A percentile compares a stretch with the other conserved stretches of the same genome.
These are phyloP conservation scores for Eutolmus rufibarbis DNA, from an alignment of 2,888 invertebrate genomes.

Conservation along the genomic window DNA sequence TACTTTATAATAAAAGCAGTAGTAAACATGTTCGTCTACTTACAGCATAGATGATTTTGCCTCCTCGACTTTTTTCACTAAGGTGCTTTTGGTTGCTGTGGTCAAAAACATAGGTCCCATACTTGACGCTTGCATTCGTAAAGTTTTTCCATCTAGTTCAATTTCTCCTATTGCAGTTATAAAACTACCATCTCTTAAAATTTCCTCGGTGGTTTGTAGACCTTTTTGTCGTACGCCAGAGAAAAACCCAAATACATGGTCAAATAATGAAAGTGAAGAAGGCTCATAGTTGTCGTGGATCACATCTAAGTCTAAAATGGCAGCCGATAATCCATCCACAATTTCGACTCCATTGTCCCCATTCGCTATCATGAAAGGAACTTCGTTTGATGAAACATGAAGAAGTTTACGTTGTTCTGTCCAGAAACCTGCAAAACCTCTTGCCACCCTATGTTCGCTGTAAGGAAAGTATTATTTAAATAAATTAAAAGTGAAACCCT, in stretches of 20 bases:
- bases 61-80: conserved; percentile 76
- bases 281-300: conserved; percentile 85
- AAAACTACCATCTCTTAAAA: conserved; percentile 81
- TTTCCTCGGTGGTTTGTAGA: conserved; percentile 85
- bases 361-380: conserved; percentile 78
- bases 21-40: conserved; percentile 13
- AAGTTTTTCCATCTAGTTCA: conserved; percentile 69
- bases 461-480: background rate
- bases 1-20: conserved; percentile 17
- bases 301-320: conserved; percentile 77
- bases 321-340: conserved; percentile 76
- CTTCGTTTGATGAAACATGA: conserved; percentile 78
- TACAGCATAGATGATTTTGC: conserved; percentile 75
- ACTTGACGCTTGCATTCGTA: conserved; percentile 77
- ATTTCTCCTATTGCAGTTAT: conserved; percentile 84
- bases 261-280: conserved; percentile 75
- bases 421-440: conserved; percentile 87
- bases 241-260: conserved; percentile 85
- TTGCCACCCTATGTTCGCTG: conserved; percentile 83
- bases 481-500: too few relatives aligned
- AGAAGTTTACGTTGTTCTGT: conserved; percentile 81
- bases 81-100: conserved; percentile 76
- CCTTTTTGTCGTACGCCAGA: conserved; percentile 84
- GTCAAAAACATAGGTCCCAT: conserved; percentile 81
- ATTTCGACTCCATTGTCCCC: conserved; percentile 74